Percentiles rank a stretch among this genome's conserved stretches.
Evolutionary conservation across 64 coral and sea anemone species (phyloP).

Genomic region (Montipora sp.): DNA sequence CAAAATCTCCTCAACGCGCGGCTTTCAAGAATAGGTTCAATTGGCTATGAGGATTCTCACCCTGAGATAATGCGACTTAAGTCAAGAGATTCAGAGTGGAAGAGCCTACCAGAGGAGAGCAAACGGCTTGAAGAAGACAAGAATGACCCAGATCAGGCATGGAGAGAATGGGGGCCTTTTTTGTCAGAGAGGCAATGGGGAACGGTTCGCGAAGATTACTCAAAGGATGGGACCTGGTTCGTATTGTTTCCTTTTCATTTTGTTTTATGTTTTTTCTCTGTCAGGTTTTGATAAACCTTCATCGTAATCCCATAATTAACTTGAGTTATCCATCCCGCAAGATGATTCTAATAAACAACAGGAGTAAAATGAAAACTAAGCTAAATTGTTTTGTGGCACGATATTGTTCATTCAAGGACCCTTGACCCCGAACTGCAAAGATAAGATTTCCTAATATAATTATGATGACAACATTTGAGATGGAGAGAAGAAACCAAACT

Average conservation of each 20-base stretch:
- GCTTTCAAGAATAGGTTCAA: neutral
- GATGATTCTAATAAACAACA: too few relatives aligned
- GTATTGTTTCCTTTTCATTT: neutral
- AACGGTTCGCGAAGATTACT: constrained; percentile 90
- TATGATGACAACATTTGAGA: too few relatives aligned
- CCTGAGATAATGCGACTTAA: neutral
- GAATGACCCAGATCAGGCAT: constrained; percentile 29
- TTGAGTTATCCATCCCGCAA: too few relatives aligned
- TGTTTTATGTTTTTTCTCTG: neutral
- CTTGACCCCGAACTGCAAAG: too few relatives aligned
- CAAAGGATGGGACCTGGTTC: constrained; percentile 73
- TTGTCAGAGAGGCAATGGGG: constrained; percentile 90
- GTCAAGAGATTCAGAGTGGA: neutral
- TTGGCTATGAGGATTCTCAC: too few relatives aligned
- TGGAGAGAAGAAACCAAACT: too few relatives aligned
- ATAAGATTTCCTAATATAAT: too few relatives aligned
- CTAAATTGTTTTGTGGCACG: too few relatives aligned
- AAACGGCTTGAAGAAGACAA: constrained; percentile 63
- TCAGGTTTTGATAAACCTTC: too few relatives aligned
- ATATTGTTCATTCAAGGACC: too few relatives aligned
- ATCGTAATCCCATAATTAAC: too few relatives aligned
- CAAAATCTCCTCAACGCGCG: neutral
- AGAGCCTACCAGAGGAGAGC: constrained; percentile 39
- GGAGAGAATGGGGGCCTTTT: constrained; percentile 86
- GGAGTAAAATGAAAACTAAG: too few relatives aligned